Evolutionary conservation across 2,888 invertebrate species (phyloP), one percentile per base, ranked within the genome.

Genomic region (Oxystoma pomonae): DNA sequence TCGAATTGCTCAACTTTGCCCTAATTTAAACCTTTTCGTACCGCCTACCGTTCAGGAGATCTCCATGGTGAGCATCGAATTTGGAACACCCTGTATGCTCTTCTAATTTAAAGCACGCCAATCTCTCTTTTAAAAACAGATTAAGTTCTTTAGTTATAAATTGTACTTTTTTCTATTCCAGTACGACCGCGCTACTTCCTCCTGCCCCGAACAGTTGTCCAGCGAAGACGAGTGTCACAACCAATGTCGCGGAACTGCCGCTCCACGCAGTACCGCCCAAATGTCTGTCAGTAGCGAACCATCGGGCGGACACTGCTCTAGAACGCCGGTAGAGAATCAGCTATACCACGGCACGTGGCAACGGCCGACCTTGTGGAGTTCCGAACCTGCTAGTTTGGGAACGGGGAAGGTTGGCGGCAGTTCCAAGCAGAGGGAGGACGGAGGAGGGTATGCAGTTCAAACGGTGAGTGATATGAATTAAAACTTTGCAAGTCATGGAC

Each of bases 341-440:
- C 78, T 84, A 62, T 85, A 84, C 72, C 85, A 85, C 71, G 86
- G 86, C n/a, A 84, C 85, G 16, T 87, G 87, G 87, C 86, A 86
- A 3, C 85, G 84, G 72, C 60, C 55, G 49, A 76, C 73, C 56
- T 76, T 78, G 75, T 80, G 80, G 80, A 79, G 78, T 67, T 79
- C 79, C 0, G 79, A 80, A 69, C 78, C 79, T 9, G 73, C 74
- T 18, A 74, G 71, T 63, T 58, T 72, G 50, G 70, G 70, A 2
- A 12, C 12, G 35, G 12, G 35, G 12, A 3, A 12, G 12, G 35
- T 3, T 12, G 3, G 5, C 12, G 35, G 35, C 35, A 35, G 12
- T 35, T 7, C 35, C 12, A n/a, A n/a, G n/a, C 12, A 3, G 3
- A 35, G 35, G 35, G 35, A 35, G 35, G 35, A 35, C 3, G 35